Evolutionary conservation across 2,888 invertebrate genomes (phyloP), one percentile per base, ranked within the genome.

Genomic region (Papilio protenor): DNA sequence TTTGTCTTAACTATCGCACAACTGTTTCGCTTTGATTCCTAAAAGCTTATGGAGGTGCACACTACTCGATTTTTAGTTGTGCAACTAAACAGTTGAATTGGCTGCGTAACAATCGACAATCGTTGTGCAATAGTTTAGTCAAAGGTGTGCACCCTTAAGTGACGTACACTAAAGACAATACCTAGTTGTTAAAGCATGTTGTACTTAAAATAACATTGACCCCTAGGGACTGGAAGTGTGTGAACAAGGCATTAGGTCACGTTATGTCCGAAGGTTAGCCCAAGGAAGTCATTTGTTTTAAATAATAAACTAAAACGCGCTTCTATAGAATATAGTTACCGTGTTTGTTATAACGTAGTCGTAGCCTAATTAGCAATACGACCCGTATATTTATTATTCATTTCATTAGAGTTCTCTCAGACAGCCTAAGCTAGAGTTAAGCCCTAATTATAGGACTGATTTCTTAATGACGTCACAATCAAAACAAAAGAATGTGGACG

Each of bases 171-270:
- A 52, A 16, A 52, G 14, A 16, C 14, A 52, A 18, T 0, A 52
- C 52, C 18, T 61, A 18, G 47, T 27, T 83, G 47, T 27, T 83
- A 83, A 77, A 81, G 80, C 83, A 85, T 84, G 70, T 70, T 84
- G 70, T 70, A 21, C 11, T 47, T 23, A 40, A 27, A 47, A 47
- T 61, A 18, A 1, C 23, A 74, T 74, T 16, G 52, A 33, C 14
- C 75, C 40, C 55, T 14, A 40, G 75, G 75, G 75, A 55, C 21
- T 40, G 10, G n/a, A 45, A 33, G 21, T 66, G 55, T 21, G n/a
- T 66, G 27, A 52, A 21, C 40, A 64, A 40, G 66, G 52, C 27
- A n/a, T 75, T 75, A 21, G 21, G 55, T 75, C 75, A 75, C 75
- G 75, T 55, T 45, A 66, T 12, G n/a, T 18, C 49, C 8, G 33